Base-by-base conservation (phyloP, 92 coral and sea anemone genomes). In the Zoanthus sansibaricus region DNA sequence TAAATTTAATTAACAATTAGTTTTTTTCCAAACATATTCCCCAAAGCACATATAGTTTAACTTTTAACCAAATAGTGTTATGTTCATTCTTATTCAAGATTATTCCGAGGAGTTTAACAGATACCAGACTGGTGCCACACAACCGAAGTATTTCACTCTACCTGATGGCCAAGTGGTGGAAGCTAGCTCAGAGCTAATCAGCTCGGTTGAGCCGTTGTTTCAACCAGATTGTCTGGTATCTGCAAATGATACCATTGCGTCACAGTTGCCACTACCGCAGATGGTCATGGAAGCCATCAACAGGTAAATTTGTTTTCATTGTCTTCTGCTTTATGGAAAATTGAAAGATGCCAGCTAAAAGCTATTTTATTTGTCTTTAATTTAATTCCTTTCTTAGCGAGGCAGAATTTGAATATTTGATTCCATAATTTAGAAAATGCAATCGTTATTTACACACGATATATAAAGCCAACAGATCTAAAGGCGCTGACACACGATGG, bases 111-210 rank as follows among this genome's bases (percentile, higher is more conserved):
- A 97, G 76, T 44, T 94, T 47, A 87, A 89, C 21, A 92, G 87
- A 78, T 93, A 90, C 87, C 93, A 97, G 80, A 90, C 95, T 13
- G 92, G 92, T 76, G 94, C 88, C 48, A 87, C 90, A 37, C 88
- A 93, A 21, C 94, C 98, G 45, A 72, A 92, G 86, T 88, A 88
- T 82, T 97, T 95, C 88, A 94, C 87, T 21, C 93, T 97, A 32
- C 99, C 99, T 9, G 99, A 97, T 83, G 99, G 99, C 25, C 99
- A 97, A 78, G 66, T 94, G 70, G 92, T 97, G 55, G 95, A 91
- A 64, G 82, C 95, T 25, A 94, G 97, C 79, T 89, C 89, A 25
- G 99, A 97, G 79, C 78, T 93, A 77, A 95, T 95, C 84, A 91
- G 91, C 70, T 90, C 90, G 37, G 93, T 92, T 1, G 99, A 97